phyloP scores from a whole-genome alignment of 2,113 vertebrate species.

The Ciconia stormi region DNA sequence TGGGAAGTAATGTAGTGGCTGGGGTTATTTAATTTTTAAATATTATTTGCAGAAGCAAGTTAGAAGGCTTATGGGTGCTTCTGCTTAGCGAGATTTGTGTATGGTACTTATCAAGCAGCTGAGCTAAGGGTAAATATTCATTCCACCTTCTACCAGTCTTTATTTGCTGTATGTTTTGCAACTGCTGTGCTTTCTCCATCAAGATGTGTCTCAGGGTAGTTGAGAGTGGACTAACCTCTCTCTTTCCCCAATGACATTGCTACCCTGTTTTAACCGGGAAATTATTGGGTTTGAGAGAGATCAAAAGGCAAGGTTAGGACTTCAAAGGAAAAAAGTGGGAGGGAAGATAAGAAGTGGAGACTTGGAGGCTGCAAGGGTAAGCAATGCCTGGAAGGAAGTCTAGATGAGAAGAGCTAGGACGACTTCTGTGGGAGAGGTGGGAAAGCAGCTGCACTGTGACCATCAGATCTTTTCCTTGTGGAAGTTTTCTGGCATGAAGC shows the following conservation, averaged over 20 bases:
- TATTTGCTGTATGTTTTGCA: background rate
- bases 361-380: background rate
- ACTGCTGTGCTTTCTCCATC: background rate
- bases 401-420: background rate
- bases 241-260: background rate
- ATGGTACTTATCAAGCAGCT: background rate
- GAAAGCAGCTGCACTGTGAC: background rate
- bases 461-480: background rate
- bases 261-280: background rate
- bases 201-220: background rate
- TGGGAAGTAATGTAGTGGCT: background rate
- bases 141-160: background rate
- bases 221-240: background rate
- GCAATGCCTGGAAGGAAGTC: background rate
- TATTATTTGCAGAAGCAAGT: background rate
- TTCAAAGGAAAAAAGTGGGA: conserved; percentile 26
- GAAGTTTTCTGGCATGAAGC: background rate
- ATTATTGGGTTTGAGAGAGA: background rate
- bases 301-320: conserved; percentile 2
- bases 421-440: background rate
- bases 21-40: background rate
- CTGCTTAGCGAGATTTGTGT: background rate
- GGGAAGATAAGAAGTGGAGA: conserved; percentile 14
- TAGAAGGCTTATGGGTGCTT: background rate
- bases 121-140: background rate